These are phyloP conservation scores for Leptodactylus fuscus DNA, from an alignment of 2,113 vertebrate species.

Conservation along the genomic window DNA sequence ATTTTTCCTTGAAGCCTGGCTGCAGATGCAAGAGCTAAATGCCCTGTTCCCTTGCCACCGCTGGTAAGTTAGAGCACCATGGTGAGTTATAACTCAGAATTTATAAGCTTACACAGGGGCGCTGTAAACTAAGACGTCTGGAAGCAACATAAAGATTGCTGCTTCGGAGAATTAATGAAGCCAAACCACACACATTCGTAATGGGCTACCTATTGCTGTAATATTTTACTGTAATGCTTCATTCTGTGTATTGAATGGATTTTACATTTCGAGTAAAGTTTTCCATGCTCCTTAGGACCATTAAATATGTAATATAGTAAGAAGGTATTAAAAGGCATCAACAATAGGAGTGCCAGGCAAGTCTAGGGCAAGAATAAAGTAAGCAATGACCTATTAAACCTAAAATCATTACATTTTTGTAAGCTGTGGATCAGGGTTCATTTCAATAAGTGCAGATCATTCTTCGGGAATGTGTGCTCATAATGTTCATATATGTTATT, in stretches of 20 bases:
- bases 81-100: constrained; percentile 26
- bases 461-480: constrained; percentile 28
- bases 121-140: constrained; percentile 1
- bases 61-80: constrained; percentile 4
- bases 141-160: constrained; percentile 23
- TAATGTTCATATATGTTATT: constrained; percentile 29
- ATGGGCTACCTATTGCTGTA: constrained; percentile 35
- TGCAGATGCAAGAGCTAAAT: background rate
- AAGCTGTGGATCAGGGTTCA: constrained; percentile 13
- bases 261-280: constrained; percentile 36
- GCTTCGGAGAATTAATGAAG: constrained; percentile 2
- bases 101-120: constrained; percentile 13
- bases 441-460: constrained; percentile 37
- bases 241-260: constrained; percentile 22
- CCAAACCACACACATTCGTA: constrained; percentile 39
- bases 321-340: constrained; percentile 35
- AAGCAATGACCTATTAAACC: constrained; percentile 32
- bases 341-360: constrained; percentile 34
- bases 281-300: constrained; percentile 40
- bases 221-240: constrained; percentile 36
- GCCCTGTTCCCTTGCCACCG: background rate
- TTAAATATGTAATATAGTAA: constrained; percentile 39
- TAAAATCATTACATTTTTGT: constrained; percentile 33
- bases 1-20: background rate
- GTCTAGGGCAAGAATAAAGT: constrained; percentile 15